These are phyloP conservation scores for Acleris cristana DNA, from an alignment of 2,888 invertebrate species.

Conservation along the genomic window DNA sequence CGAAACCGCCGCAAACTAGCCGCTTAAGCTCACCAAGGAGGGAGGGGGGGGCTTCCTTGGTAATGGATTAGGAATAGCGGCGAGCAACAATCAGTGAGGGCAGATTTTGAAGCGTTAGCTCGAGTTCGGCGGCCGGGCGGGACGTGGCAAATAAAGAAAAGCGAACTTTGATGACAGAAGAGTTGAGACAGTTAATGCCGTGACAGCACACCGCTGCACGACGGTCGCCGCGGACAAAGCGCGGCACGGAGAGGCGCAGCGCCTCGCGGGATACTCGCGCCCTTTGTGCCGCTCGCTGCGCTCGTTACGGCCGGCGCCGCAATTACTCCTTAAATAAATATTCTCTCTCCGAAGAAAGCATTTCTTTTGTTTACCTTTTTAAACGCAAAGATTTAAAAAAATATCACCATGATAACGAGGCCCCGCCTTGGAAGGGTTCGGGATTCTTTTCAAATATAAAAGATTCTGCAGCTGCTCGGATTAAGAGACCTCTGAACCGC, in stretches of 20 bases:
- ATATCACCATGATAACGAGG: constrained; percentile 43
- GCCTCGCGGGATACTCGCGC: background rate
- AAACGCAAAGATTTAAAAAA: constrained; percentile 48
- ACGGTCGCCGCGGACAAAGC: too few relatives aligned
- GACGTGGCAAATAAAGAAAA: too few relatives aligned
- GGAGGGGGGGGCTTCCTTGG: background rate
- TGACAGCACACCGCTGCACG: too few relatives aligned
- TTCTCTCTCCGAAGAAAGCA: constrained; percentile 44
- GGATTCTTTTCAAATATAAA: too few relatives aligned
- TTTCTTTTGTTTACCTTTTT: constrained; percentile 49
- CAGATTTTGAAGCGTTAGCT: background rate
- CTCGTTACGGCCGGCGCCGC: constrained; percentile 39
- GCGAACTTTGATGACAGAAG: too few relatives aligned
- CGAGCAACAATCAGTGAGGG: background rate
- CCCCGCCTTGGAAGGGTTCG: background rate
- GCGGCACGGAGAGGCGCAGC: too few relatives aligned
- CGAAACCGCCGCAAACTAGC: constrained; percentile 28
- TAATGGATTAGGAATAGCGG: background rate
- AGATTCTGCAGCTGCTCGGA: background rate
- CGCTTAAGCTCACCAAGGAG: background rate
- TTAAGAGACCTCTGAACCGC: background rate
- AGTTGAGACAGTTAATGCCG: too few relatives aligned
- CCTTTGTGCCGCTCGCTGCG: constrained; percentile 30
- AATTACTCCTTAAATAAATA: constrained; percentile 45
- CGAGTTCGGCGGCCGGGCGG: too few relatives aligned